Evolutionary conservation across 1,140 invertebrate genomes (phyloP), one percentile per base, ranked within the genome.

Genomic region (Arion vulgaris): DNA sequence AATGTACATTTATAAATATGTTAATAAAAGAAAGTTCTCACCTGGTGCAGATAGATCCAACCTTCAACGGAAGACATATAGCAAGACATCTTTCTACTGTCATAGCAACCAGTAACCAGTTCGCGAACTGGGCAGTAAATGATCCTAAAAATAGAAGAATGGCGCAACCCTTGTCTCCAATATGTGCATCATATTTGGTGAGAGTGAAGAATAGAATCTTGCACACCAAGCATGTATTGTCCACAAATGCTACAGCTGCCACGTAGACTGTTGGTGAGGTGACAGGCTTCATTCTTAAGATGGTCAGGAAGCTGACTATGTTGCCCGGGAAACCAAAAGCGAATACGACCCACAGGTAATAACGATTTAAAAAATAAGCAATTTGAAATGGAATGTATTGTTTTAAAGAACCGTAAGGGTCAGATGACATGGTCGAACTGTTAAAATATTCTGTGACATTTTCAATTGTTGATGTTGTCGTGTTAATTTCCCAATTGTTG

Each of bases 91-190:
- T 73, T 68, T 85, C 84, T 5, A 87, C 71, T 4, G 88, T 88
- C 86, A 89, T 88, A 34, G 85, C 83, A 23, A 90, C 89, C 0
- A 90, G 83, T 26, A 90, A 71, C 89, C 89, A 90, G 76, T 89
- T 90, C 26, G 88, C 82, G 71, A 87, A 89, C 53, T 86, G 87
- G 79, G 84, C 82, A 9, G 83, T 81, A 41, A 85, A 85, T 39
- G 83, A 87, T 45, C 89, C 89, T 9, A 86, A 45, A 69, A 86
- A 86, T 38, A 83, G 83, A 28, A 90, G 79, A 17, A 84, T 26
- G 77, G 85, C 83, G 57, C 89, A 90, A 0, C 86, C 84, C 15
- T 15, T 36, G 62, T 87, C 81, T 39, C 83, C 87, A 26, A 90
- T 66, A 34, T 83, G 78, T 17, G 88, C 80, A 66, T 88, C 81